phyloP scores from a whole-genome alignment of 2,888 invertebrate genomes.

The Sarcophaga rosellei region DNA sequence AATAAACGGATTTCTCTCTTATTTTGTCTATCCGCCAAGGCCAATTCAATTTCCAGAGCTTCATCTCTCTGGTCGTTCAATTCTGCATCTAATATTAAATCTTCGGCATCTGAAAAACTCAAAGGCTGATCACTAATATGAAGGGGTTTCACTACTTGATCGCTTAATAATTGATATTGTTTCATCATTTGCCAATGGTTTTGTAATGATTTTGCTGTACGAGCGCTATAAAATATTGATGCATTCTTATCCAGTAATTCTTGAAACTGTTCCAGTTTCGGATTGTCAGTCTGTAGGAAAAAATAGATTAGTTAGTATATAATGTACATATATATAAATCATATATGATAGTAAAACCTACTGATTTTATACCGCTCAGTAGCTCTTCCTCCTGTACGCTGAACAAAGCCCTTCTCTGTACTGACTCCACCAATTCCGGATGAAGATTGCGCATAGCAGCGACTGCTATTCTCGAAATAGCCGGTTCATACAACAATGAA shows the following conservation, averaged over 20 bases:
- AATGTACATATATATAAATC: slow-evolving; percentile 46
- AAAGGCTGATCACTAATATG: slow-evolving; percentile 85
- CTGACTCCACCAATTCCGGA: slow-evolving; percentile 92
- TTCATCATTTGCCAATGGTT: slow-evolving; percentile 96
- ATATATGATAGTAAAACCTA: slow-evolving; percentile 78
- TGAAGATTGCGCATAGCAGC: slow-evolving; percentile 96
- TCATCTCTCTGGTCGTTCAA: slow-evolving; percentile 91
- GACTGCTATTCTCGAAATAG: slow-evolving; percentile 94
- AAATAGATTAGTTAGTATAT: slow-evolving; percentile 68
- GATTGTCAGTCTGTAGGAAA: slow-evolving; percentile 84
- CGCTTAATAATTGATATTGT: slow-evolving; percentile 94
- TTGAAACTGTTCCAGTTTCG: slow-evolving; percentile 90
- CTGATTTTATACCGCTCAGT: slow-evolving; percentile 90
- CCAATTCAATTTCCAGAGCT: slow-evolving; percentile 89
- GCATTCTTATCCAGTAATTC: slow-evolving; percentile 92
- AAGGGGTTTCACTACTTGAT: slow-evolving; percentile 89
- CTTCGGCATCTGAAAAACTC: slow-evolving; percentile 96
- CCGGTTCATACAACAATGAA: slow-evolving; percentile 96
- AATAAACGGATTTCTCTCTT: slow-evolving; percentile 93
- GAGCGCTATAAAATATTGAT: slow-evolving; percentile 91
- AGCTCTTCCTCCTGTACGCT: slow-evolving; percentile 94
- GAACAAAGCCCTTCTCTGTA: slow-evolving; percentile 94
- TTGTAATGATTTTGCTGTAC: slow-evolving; percentile 92
- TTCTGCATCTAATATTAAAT: slow-evolving; percentile 91
- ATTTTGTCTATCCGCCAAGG: slow-evolving; percentile 87